Evolutionary conservation across 2,888 invertebrate species (phyloP).

Genomic region (Mantis religiosa): DNA sequence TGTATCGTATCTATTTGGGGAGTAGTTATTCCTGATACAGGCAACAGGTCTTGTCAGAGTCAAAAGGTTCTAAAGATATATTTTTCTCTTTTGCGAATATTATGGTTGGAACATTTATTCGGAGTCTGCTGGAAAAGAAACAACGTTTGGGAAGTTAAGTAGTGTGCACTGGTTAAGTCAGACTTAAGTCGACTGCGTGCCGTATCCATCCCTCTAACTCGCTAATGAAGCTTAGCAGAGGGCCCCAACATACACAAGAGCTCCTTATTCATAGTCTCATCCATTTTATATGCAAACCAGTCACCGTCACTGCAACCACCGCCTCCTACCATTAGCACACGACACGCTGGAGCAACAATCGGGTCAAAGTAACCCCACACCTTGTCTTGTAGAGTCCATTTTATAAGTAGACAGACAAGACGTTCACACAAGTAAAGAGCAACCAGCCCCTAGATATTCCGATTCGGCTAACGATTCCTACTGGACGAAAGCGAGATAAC

Average conservation of each 20-base stretch:
- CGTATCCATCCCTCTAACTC: slow-evolving; percentile 27
- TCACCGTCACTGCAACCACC: slow-evolving; percentile 13
- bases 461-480: too few relatives aligned
- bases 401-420: too few relatives aligned
- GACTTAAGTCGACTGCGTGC: slow-evolving; percentile 13
- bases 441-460: too few relatives aligned
- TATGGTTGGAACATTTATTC: too few relatives aligned
- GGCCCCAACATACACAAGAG: slow-evolving; percentile 9
- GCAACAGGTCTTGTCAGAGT: too few relatives aligned
- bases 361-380: background rate
- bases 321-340: slow-evolving; percentile 6
- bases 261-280: slow-evolving; percentile 30
- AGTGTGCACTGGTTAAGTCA: background rate
- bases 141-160: background rate
- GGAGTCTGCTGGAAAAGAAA: background rate
- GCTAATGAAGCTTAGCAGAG: slow-evolving; percentile 26
- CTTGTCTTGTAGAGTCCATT: too few relatives aligned
- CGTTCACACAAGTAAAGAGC: too few relatives aligned
- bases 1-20: too few relatives aligned
- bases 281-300: slow-evolving; percentile 30
- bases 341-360: background rate
- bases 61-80: too few relatives aligned
- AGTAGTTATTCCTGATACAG: too few relatives aligned
- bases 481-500: too few relatives aligned
- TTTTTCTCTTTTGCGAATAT: too few relatives aligned